phyloP scores from a whole-genome alignment of 1,140 invertebrate genomes.

The Ctenoplectra terminalis region DNA sequence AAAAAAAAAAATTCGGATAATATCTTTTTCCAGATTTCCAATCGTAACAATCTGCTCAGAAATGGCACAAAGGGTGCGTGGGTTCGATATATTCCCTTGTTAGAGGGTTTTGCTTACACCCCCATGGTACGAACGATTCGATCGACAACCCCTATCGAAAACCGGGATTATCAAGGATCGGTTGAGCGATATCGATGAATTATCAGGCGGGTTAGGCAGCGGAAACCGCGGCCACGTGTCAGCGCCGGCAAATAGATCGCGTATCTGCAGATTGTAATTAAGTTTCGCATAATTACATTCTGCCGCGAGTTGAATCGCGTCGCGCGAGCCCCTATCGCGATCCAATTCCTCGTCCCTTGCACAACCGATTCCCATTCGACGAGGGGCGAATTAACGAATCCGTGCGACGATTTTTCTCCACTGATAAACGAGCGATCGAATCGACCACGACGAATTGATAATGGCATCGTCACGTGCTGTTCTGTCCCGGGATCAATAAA shows the following conservation, averaged over 20 bases:
- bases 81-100: too few species aligned
- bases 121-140: too few species aligned
- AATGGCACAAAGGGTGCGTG: too few species aligned
- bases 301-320: slow-evolving; percentile 21
- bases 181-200: neutral
- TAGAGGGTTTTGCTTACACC: too few species aligned
- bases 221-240: neutral
- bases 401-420: neutral
- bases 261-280: slow-evolving; percentile 53
- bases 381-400: slow-evolving; percentile 14
- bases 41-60: too few species aligned
- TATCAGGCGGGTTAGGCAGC: slow-evolving; percentile 5
- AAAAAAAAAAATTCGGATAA: too few species aligned
- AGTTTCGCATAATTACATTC: slow-evolving; percentile 51
- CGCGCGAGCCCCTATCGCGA: slow-evolving; percentile 14
- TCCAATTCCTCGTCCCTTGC: neutral
- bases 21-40: too few species aligned
- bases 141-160: too few species aligned
- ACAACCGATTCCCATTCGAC: neutral
- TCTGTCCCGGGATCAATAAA: neutral
- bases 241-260: slow-evolving; percentile 35
- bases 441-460: slow-evolving; percentile 1
- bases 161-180: neutral
- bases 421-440: slow-evolving; percentile 6
- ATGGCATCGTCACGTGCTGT: neutral